Conservation (phyloP, 2,888 invertebrate genomes). For the Scrobipalpa atriplicella region DNA sequence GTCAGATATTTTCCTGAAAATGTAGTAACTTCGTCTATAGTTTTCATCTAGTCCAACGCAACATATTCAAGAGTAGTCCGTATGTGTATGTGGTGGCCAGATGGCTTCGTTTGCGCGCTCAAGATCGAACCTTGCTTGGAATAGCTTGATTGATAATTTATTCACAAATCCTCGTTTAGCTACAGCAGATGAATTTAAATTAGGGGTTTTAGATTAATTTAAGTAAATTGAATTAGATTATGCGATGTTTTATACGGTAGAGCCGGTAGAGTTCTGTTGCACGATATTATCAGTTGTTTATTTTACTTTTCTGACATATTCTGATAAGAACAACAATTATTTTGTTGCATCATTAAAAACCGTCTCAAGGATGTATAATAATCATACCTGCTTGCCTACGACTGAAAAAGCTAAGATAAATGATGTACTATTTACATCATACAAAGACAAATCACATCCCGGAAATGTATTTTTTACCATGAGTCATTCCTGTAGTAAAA, state of each 20-base stretch:
- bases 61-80: constrained; percentile 40
- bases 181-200: not conserved
- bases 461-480: constrained; percentile 26
- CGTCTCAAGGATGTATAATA: no score
- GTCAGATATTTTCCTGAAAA: no score
- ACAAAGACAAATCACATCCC: constrained; percentile 20
- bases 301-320: no score
- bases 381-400: no score
- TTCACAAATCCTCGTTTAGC: constrained; percentile 15
- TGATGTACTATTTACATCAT: not conserved
- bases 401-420: no score
- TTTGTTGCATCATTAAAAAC: no score
- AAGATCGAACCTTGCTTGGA: constrained; percentile 45
- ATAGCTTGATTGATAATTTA: constrained; percentile 29
- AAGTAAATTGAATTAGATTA: not conserved
- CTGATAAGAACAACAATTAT: no score
- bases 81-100: constrained; percentile 46
- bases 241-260: not conserved
- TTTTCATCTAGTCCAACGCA: not conserved
- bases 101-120: constrained; percentile 46
- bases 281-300: no score
- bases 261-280: no score
- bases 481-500: constrained; percentile 41
- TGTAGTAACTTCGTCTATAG: not conserved
- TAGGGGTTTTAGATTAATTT: not conserved